Evolutionary conservation across 2,113 vertebrate species (phyloP).

Genomic region (Fregetta grallaria): DNA sequence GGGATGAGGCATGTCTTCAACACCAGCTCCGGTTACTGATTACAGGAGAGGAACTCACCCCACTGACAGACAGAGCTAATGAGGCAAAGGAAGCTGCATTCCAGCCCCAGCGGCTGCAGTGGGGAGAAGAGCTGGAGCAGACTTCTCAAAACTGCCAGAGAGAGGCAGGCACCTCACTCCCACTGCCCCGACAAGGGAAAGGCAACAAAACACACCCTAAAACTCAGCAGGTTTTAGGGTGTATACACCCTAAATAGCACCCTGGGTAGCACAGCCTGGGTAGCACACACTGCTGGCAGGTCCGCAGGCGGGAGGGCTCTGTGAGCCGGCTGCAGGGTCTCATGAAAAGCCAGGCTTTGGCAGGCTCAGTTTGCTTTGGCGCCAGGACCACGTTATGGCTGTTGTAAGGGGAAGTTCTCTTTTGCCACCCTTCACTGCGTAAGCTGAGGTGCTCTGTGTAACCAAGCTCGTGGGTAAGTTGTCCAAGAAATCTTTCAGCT

Average conservation of each 20-base stretch:
- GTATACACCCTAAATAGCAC: neutral
- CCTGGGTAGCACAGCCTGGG: neutral
- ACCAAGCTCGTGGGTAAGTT: neutral
- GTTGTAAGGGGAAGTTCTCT: neutral
- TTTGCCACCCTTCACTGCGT: neutral
- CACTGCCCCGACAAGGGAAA: neutral
- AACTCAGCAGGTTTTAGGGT: neutral
- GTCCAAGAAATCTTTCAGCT: neutral
- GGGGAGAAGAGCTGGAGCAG: neutral
- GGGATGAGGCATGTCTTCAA: conserved; percentile 30
- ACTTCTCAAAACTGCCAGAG: neutral
- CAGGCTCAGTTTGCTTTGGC: neutral
- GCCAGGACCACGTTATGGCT: neutral
- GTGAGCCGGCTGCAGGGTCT: neutral
- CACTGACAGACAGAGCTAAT: conserved; percentile 31
- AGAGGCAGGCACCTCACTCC: neutral
- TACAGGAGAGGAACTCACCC: conserved; percentile 12
- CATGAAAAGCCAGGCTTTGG: neutral
- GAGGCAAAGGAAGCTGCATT: neutral
- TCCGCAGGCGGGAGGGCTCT: neutral
- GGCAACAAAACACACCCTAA: neutral
- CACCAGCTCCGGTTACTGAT: conserved; percentile 52
- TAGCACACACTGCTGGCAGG: neutral
- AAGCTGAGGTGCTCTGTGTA: neutral
- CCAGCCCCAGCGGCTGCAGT: neutral